Conservation (phyloP, 2,113 vertebrate species). For the Oxyura jamaicensis region DNA sequence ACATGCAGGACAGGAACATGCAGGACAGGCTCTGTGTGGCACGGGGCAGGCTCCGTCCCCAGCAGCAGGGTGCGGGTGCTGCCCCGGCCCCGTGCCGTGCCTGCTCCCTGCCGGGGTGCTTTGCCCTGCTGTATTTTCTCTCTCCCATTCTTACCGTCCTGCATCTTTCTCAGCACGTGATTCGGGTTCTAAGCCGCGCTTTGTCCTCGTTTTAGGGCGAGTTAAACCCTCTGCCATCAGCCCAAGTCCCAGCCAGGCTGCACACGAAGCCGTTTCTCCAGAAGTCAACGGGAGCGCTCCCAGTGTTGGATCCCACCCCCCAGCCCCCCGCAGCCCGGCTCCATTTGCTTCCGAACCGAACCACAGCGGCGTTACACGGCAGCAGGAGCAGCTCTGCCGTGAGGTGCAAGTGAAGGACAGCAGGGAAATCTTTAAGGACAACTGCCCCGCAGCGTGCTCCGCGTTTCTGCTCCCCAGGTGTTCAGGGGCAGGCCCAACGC, state of each 20-base stretch:
- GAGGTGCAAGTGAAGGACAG: no score
- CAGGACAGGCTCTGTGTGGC: no score
- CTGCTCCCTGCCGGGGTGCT: not conserved
- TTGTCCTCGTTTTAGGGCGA: not conserved
- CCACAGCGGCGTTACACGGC: no score
- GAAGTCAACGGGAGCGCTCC: not conserved
- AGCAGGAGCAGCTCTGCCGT: no score
- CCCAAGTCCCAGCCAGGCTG: slow-evolving; percentile 40
- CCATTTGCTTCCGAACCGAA: no score
- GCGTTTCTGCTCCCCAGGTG: not conserved
- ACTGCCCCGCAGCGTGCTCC: not conserved
- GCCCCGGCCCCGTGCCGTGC: no score
- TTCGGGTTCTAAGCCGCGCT: not conserved
- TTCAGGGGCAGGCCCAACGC: not conserved
- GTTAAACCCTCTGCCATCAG: slow-evolving; percentile 21
- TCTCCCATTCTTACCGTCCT: not conserved
- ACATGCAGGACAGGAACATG: no score
- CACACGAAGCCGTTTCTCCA: not conserved
- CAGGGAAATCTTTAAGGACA: no score
- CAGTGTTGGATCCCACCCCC: no score
- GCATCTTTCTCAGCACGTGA: not conserved
- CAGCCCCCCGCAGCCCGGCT: no score
- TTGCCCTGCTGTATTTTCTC: not conserved
- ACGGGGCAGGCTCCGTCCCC: no score
- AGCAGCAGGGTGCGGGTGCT: no score